Evolutionary conservation across 2,888 invertebrate genomes (phyloP).

Genomic region (Hylaea fasciaria): DNA sequence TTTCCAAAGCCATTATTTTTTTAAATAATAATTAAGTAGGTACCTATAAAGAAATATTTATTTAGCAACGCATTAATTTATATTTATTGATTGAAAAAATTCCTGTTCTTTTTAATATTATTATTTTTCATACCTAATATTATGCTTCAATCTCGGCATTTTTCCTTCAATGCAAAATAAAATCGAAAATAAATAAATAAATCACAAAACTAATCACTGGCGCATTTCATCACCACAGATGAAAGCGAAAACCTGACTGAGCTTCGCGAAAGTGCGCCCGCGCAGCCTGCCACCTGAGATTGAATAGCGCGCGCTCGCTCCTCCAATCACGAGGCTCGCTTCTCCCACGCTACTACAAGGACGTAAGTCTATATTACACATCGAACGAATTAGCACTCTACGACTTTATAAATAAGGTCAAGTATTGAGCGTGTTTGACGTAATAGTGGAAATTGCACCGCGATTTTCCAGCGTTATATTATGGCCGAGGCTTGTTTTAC

Average conservation of each 20-base stretch:
- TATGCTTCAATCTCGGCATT: slow-evolving; percentile 33
- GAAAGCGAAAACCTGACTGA: slow-evolving; percentile 76
- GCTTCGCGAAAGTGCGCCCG: slow-evolving; percentile 78
- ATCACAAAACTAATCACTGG: slow-evolving; percentile 52
- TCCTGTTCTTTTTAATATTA: too few species aligned
- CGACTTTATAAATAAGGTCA: slow-evolving; percentile 14
- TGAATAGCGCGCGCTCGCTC: slow-evolving; percentile 73
- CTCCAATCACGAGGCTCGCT: slow-evolving; percentile 64
- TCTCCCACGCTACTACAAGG: slow-evolving; percentile 70
- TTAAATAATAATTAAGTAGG: too few species aligned
- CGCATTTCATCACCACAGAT: slow-evolving; percentile 68
- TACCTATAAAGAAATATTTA: too few species aligned
- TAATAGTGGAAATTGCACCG: slow-evolving; percentile 23
- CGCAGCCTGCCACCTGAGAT: slow-evolving; percentile 66
- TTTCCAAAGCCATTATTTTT: too few species aligned
- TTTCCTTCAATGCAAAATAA: slow-evolving; percentile 20
- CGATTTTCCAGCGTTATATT: slow-evolving; percentile 21
- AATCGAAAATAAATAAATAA: slow-evolving; percentile 21
- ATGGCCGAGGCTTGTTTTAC: slow-evolving; percentile 7
- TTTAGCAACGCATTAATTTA: too few species aligned
- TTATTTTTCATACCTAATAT: slow-evolving; percentile 46
- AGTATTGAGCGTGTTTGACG: slow-evolving; percentile 7
- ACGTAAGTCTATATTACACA: slow-evolving; percentile 57
- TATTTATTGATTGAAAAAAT: too few species aligned
- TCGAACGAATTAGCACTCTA: slow-evolving; percentile 56